Evolutionary conservation across 2,888 invertebrate genomes (phyloP).

Genomic region (Lasioglossum calceatum): DNA sequence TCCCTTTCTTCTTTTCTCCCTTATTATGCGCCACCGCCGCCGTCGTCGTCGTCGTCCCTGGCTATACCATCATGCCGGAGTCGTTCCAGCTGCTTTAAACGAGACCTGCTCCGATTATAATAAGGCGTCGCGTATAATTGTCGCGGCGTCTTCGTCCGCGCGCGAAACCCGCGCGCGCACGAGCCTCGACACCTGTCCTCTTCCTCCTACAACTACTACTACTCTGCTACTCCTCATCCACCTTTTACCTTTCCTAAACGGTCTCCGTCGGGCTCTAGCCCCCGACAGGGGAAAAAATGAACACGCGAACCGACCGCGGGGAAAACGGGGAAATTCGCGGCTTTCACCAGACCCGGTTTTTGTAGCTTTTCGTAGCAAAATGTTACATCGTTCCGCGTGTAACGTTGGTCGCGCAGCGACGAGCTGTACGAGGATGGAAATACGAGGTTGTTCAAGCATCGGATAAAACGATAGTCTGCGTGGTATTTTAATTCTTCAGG

Average conservation of each 20-base stretch:
- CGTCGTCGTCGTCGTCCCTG: neutral
- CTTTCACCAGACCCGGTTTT: constrained; percentile 19
- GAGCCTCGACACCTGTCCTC: constrained; percentile 31
- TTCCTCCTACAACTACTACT: neutral
- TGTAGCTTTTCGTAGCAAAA: constrained; percentile 18
- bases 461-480: neutral
- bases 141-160: constrained; percentile 46
- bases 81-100: constrained; percentile 54
- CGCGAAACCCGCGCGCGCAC: constrained; percentile 1
- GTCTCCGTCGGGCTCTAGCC: constrained; percentile 25
- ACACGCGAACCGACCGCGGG: neutral
- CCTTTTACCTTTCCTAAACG: constrained; percentile 28
- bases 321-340: neutral
- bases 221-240: neutral
- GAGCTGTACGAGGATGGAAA: neutral
- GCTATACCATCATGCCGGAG: neutral
- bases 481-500: neutral
- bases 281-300: neutral
- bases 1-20: constrained; percentile 47
- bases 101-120: constrained; percentile 50
- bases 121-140: constrained; percentile 57
- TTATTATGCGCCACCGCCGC: constrained; percentile 48
- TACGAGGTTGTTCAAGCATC: too few species aligned
- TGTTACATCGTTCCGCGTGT: neutral
- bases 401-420: neutral